Evolutionary conservation across 1,140 invertebrate species (phyloP).

Genomic region (Colletes gigas): DNA sequence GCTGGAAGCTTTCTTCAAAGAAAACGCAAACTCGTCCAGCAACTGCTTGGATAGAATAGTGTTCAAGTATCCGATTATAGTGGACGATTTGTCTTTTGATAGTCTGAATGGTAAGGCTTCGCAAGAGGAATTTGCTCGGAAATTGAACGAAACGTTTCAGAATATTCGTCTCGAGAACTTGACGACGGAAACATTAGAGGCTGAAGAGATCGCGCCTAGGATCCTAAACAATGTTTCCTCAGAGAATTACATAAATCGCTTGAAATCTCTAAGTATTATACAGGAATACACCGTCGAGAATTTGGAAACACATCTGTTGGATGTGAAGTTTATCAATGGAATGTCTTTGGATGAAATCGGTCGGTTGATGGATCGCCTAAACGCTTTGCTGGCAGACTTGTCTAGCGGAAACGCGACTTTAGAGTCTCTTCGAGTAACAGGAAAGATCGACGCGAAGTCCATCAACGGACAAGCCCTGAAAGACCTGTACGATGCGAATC

Average conservation of each 20-base stretch:
- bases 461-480: constrained; percentile 57
- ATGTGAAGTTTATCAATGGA: constrained; percentile 60
- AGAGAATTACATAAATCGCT: constrained; percentile 47
- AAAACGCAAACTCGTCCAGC: constrained; percentile 3
- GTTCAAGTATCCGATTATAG: constrained; percentile 54
- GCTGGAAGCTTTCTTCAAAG: constrained; percentile 41
- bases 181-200: constrained; percentile 51
- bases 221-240: constrained; percentile 62
- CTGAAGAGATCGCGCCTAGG: constrained; percentile 50
- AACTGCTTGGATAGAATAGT: constrained; percentile 62
- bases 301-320: constrained; percentile 52
- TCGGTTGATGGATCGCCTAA: not conserved
- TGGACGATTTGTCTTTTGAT: constrained; percentile 61
- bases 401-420: constrained; percentile 37
- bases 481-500: constrained; percentile 51
- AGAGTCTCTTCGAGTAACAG: constrained; percentile 58
- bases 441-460: constrained; percentile 47
- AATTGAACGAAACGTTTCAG: constrained; percentile 49
- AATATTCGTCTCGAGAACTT: constrained; percentile 57
- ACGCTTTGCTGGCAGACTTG: not conserved
- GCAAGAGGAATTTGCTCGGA: constrained; percentile 44
- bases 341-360: constrained; percentile 51
- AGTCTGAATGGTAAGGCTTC: constrained; percentile 59
- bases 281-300: constrained; percentile 59
- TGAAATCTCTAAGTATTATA: constrained; percentile 47